Percentiles rank a stretch among this genome's conserved stretches.
phyloP scores from a whole-genome alignment of 2,797 vertebrate genomes.

The Gastrophryne carolinensis region DNA sequence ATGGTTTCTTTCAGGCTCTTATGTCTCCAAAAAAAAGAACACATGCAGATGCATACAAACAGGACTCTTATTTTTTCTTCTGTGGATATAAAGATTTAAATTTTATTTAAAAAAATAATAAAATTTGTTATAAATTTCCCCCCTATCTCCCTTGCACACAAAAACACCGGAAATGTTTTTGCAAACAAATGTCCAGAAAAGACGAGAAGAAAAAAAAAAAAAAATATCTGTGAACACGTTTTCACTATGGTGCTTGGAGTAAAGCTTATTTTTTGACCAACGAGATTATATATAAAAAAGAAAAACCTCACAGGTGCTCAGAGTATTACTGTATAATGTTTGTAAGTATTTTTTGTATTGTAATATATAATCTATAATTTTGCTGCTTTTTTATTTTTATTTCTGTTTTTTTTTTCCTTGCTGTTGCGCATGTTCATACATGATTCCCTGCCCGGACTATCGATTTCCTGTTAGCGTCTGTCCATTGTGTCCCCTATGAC shows the following conservation, averaged over 20 bases:
- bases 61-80: constrained; percentile 38
- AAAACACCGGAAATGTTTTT: constrained; percentile 17
- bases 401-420: constrained; percentile 36
- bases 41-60: constrained; percentile 20
- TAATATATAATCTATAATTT: constrained; percentile 85
- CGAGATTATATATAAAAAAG: constrained; percentile 25
- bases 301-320: constrained; percentile 68
- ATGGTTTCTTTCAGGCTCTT: constrained; percentile 16
- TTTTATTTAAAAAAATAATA: constrained; percentile 52
- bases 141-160: constrained; percentile 29
- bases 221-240: constrained; percentile 40
- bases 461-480: neutral
- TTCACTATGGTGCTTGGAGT: constrained; percentile 52
- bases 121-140: constrained; percentile 36
- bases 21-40: constrained; percentile 11
- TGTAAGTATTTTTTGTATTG: constrained; percentile 80
- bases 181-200: constrained; percentile 11
- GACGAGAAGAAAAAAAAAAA: constrained; percentile 20
- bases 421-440: constrained; percentile 39
- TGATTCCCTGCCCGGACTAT: constrained; percentile 22
- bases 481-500: neutral
- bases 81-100: constrained; percentile 52
- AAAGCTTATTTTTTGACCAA: constrained; percentile 41
- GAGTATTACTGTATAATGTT: constrained; percentile 75
- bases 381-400: constrained; percentile 63